Evolutionary conservation across 53 echinoderm and acorn worm species (phyloP), one percentile per base, ranked within the genome.

Genomic region (Luidia sarsii): DNA sequence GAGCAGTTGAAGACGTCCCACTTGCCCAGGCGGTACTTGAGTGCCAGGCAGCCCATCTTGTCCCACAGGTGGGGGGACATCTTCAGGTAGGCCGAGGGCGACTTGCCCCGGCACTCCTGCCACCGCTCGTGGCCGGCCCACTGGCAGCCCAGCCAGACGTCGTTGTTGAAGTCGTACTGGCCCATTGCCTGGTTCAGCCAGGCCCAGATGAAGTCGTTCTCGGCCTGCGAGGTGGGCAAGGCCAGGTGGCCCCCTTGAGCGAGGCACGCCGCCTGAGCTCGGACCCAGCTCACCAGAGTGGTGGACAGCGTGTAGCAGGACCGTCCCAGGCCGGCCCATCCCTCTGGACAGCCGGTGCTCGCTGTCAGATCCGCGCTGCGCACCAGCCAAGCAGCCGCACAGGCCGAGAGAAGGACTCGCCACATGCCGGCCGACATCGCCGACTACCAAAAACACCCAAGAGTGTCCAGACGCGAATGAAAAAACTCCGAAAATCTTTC

Each of bases 111-210:
- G 15, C 57, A 75, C 10, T 29, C 18, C 75, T 24, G 21, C 28
- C 39, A 24, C n/a, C 7, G 29, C 16, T 41, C 2, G 0, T 11
- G 43, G 16, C 16, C 28, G 34, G 21, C 53, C 20, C 59, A 75
- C 11, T 33, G 57, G 59, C 75, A 75, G 1, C 75, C 75, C 39
- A 75, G 57, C 75, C 75, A 75, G 11, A 75, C 39, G 57, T 29
- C 29, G 31, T 34, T 27, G 31, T 65, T 20, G 3, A 1, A 7
- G 16, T 65, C 39, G 24, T 41, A 39, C 39, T 41, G 19, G 5
- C 1, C 22, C 23, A 65, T 65, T 20, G 65, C 65, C 2, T 41
- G 5, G 39, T 65, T 65, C 1, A 65, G 59, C 39, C 41, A n/a
- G 5, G 15, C 21, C 75, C 75, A 75, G 5, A 75, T 57, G 10